Evolutionary conservation across 2,888 invertebrate species (phyloP).

Genomic region (Bombylius discolor): DNA sequence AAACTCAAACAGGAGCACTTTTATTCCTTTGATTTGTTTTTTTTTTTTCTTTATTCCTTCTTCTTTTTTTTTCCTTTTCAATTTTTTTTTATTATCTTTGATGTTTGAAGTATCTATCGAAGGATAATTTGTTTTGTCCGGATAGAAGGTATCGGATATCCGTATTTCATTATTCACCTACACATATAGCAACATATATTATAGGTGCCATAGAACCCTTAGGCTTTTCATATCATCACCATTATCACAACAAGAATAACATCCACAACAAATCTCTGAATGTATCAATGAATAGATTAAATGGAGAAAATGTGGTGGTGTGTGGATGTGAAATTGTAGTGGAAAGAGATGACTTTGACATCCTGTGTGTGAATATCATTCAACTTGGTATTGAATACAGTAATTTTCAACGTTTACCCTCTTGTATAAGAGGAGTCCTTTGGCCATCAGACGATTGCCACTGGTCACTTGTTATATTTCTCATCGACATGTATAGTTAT

Average conservation of each 20-base stretch:
- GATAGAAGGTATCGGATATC: conserved; percentile 6
- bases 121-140: neutral
- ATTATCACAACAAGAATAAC: neutral
- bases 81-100: too few relatives aligned
- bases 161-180: neutral
- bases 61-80: neutral
- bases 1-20: too few relatives aligned
- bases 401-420: conserved; percentile 6
- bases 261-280: too few relatives aligned
- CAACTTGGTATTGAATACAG: neutral
- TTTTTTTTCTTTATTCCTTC: too few relatives aligned
- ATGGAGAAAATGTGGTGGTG: neutral
- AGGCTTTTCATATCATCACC: neutral
- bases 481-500: neutral
- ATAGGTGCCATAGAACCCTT: neutral
- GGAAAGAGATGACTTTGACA: neutral
- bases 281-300: neutral
- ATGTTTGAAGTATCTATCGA: neutral
- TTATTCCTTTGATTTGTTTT: too few relatives aligned
- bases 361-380: conserved; percentile 1
- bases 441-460: neutral
- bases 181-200: neutral
- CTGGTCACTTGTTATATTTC: conserved; percentile 8
- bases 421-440: neutral
- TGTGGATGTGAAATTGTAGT: too few relatives aligned